Base-by-base conservation (phyloP, 2,113 vertebrate genomes). In the Ursus arctos region DNA sequence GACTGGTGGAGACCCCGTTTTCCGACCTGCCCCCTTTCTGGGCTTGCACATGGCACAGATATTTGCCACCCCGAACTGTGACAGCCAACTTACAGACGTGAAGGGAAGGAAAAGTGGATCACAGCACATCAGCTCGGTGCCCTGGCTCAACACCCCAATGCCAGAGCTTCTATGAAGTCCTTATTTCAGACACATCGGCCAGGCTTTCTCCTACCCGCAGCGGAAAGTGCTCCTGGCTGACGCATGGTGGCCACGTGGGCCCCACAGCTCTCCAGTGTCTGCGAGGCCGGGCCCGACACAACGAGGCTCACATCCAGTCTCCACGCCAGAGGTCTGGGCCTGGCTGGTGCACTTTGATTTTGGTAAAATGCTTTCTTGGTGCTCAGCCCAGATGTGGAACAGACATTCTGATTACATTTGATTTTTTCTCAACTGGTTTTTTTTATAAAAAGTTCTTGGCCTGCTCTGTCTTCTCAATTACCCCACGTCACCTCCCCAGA, bases 201-300 rank as follows among this genome's bases (percentile, higher is more conserved):
- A 33, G n/a, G 21, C 33, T 59, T 69, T n/a, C 94, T 51, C n/a
- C 16, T n/a, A 0, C 67, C 67, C 9, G 24, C 28, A 1, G 33
- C 69, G 16, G 19, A 14, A 6, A n/a, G 67, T 10, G 2, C 49
- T 53, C 63, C 88, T 33, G 24, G 36, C 72, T 63, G 33, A 53
- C 1, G 4, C 43, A 0, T 0, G 0, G 69, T 1, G 13, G 83
- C 65, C 14, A 2, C 15, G 5, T 5, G 31, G 57, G 21, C 67
- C 67, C 36, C 0, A 4, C 2, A 1, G 1, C 26, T 5, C 14
- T 59, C 26, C 2, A 8, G 3, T 36, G 15, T 72, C 59, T 7
- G 36, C 33, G 21, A 55, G 63, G 71, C 33, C 77, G n/a, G 92
- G 31, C 67, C 51, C 4, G 15, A 10, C 6, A 2, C 71, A 63